Evolutionary conservation across 2,888 invertebrate species (phyloP).

Genomic region (Tetranychus piercei): DNA sequence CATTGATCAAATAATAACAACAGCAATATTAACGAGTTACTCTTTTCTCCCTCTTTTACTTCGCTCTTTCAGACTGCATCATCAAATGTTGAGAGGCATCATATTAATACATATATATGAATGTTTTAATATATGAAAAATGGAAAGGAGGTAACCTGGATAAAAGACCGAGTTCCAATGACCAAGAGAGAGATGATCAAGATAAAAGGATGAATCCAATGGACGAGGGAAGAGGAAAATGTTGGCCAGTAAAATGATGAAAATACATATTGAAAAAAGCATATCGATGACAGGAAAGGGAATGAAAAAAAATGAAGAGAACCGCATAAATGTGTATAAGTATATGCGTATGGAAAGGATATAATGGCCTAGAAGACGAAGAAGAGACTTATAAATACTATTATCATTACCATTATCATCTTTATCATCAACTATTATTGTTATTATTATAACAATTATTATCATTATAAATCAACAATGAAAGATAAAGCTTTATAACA

Average conservation of each 20-base stretch:
- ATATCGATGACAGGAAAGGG: not conserved
- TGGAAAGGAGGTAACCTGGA: not conserved
- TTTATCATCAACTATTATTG: not conserved
- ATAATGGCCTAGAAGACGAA: too few species aligned
- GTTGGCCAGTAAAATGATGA: too few species aligned
- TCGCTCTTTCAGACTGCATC: too few species aligned
- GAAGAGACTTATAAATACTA: not conserved
- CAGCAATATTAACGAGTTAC: too few species aligned
- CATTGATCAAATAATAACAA: too few species aligned
- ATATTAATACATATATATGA: too few species aligned
- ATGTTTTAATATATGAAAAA: too few species aligned
- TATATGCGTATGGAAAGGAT: not conserved
- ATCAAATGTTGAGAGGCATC: too few species aligned
- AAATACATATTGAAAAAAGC: not conserved
- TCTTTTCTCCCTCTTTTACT: too few species aligned
- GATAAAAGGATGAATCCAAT: too few species aligned
- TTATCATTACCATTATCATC: not conserved
- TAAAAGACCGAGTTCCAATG: not conserved
- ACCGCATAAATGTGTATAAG: too few species aligned
- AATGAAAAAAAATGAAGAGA: not conserved
- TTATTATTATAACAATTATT: not conserved
- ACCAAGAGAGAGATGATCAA: not conserved
- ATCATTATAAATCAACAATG: not conserved
- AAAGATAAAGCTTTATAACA: not conserved
- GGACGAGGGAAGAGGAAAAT: too few species aligned